Base-by-base conservation (phyloP, 2,888 invertebrate genomes). In the Plebejus anna region DNA sequence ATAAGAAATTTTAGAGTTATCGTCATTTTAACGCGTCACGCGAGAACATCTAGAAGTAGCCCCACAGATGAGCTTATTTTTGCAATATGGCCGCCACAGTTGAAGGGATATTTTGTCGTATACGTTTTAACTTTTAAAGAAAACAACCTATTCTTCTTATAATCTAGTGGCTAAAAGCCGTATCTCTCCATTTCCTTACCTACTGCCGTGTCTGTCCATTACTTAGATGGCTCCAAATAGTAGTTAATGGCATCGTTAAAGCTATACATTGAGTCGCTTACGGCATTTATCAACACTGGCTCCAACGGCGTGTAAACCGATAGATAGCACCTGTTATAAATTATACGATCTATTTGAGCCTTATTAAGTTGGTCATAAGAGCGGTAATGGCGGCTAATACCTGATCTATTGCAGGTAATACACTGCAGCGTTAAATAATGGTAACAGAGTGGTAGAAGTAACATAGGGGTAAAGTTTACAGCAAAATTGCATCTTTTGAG, bases 231-330 rank as follows among this genome's bases (percentile, higher is more conserved):
- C 57, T 66, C 51, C 47, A 36, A 36, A 76, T 70, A 51, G 51
- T 70, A 32, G 70, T 70, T 76, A 70, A 70, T 76, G 42, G 47
- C 70, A 7, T 42, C 66, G 42, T 76, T 76, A 47, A 70, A 70
- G 70, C 66, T 47, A 51, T 76, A 66, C 66, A 66, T 66, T 32
- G 32, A 13, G 70, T 76, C 66, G 47, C 42, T 71, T 47, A 70
- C 51, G 32, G 70, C 47, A 76, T 76, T 51, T 66, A 76, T 76
- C 75, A 51, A 66, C 70, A 61, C 70, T 32, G 32, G 72, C 72
- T 9, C 47, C 79, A 80, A 79, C 77, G 78, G 79, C 77, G 79
- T 78, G 80, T 79, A 77, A 78, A 79, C 73, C 76, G 76, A 77
- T 78, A 78, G 79, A 80, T 80, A 76, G 70, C 36, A 51, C 76